Conservation (phyloP, 2,113 vertebrate species). For the Pluvialis apricaria region DNA sequence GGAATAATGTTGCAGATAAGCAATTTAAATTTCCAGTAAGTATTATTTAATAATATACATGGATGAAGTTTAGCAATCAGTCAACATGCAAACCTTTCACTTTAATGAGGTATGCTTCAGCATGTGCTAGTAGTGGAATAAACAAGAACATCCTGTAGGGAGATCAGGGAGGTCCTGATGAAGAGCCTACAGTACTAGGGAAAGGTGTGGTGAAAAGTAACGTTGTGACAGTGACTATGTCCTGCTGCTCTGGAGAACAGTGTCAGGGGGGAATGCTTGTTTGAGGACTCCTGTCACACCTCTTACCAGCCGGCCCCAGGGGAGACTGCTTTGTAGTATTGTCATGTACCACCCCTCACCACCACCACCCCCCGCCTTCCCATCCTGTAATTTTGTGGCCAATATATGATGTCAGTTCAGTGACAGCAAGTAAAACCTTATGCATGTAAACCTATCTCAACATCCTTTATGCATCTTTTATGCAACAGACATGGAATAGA, state of each 20-base stretch:
- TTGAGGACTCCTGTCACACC: background rate
- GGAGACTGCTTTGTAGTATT: background rate
- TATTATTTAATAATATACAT: background rate
- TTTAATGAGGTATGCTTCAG: background rate
- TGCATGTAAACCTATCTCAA: background rate
- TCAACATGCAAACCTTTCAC: background rate
- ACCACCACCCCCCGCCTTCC: background rate
- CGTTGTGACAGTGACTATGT: background rate
- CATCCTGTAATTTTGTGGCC: background rate
- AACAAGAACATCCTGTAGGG: background rate
- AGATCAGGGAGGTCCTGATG: background rate
- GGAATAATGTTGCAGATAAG: background rate
- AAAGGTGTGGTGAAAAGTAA: background rate
- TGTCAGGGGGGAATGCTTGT: background rate
- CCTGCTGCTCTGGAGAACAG: background rate
- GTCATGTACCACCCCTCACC: too few relatives aligned
- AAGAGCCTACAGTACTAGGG: background rate
- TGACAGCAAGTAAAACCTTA: background rate
- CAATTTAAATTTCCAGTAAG: background rate
- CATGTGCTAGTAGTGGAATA: background rate
- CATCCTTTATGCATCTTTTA: background rate
- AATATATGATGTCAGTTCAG: background rate
- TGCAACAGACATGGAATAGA: background rate
- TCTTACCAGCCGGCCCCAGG: background rate
- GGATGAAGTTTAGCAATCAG: background rate